These are phyloP conservation scores for Caligus rogercresseyi DNA, from an alignment of 1,140 invertebrate genomes.

Conservation along the genomic window DNA sequence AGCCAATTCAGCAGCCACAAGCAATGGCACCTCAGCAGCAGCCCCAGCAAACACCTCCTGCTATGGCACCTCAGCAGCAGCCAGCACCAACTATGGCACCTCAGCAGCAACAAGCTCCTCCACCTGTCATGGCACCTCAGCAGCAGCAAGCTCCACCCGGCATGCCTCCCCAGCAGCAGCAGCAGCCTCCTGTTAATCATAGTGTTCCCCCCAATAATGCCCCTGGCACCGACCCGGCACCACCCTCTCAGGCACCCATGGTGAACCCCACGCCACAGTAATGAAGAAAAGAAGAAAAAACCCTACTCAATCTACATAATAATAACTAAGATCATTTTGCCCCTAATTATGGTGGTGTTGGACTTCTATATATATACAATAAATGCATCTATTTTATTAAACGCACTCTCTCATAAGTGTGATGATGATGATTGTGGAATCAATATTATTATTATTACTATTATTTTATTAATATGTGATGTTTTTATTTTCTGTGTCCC, in stretches of 20 bases:
- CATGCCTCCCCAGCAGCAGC: not conserved
- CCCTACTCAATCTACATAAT: too few relatives aligned
- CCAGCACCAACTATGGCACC: not conserved
- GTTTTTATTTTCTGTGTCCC: too few relatives aligned
- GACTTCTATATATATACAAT: too few relatives aligned
- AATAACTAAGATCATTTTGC: too few relatives aligned
- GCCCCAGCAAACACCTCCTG: slow-evolving; percentile 14
- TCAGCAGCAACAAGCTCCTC: not conserved
- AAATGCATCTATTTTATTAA: too few relatives aligned
- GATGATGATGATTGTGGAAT: too few relatives aligned
- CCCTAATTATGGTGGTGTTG: too few relatives aligned
- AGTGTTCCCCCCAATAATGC: not conserved
- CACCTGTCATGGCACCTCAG: not conserved
- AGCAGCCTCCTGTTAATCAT: not conserved
- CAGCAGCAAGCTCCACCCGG: not conserved
- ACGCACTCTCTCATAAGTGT: too few relatives aligned
- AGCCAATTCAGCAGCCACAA: slow-evolving; percentile 13
- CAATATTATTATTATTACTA: too few relatives aligned
- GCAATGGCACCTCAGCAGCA: slow-evolving; percentile 18
- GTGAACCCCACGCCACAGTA: not conserved
- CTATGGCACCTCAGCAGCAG: slow-evolving; percentile 1
- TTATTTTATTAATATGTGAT: too few relatives aligned
- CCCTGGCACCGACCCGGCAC: not conserved
- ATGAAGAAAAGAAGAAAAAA: too few relatives aligned
- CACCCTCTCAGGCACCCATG: not conserved